These are phyloP conservation scores for Tetrax tetrax DNA, from an alignment of 2,113 vertebrate genomes.

Conservation along the genomic window DNA sequence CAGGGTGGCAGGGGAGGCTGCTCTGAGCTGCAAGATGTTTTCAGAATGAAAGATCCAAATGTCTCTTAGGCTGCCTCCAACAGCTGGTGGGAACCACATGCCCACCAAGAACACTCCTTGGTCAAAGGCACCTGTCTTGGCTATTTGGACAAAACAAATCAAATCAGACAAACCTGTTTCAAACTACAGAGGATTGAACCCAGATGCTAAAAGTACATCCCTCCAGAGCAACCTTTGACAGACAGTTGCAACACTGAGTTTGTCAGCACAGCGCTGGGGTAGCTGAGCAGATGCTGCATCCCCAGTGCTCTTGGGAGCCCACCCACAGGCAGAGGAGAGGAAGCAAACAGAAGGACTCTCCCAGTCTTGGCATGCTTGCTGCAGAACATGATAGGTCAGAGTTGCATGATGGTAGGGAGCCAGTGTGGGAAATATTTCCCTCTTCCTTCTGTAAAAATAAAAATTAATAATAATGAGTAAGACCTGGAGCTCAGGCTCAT, in stretches of 20 bases:
- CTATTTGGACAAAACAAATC: not conserved
- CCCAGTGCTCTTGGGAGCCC: not conserved
- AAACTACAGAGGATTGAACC: not conserved
- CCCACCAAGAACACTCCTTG: not conserved
- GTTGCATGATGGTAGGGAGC: not conserved
- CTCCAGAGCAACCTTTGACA: not conserved
- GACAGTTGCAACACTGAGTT: not conserved
- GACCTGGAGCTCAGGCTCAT: not conserved
- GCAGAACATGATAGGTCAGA: not conserved
- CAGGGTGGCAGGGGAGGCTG: not conserved
- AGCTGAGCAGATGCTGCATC: not conserved
- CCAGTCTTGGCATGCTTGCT: not conserved
- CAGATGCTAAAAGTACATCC: not conserved
- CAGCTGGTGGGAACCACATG: not conserved
- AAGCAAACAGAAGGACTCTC: not conserved
- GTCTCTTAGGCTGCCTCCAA: not conserved
- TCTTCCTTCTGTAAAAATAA: not conserved
- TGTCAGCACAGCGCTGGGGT: not conserved
- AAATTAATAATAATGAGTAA: not conserved
- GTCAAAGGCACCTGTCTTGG: not conserved
- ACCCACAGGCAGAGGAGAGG: not conserved
- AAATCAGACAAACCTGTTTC: not conserved
- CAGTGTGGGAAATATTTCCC: not conserved
- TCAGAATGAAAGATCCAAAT: not conserved
- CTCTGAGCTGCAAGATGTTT: not conserved